phyloP scores from a whole-genome alignment of 2,113 vertebrate species.

The Indicator maculatus region DNA sequence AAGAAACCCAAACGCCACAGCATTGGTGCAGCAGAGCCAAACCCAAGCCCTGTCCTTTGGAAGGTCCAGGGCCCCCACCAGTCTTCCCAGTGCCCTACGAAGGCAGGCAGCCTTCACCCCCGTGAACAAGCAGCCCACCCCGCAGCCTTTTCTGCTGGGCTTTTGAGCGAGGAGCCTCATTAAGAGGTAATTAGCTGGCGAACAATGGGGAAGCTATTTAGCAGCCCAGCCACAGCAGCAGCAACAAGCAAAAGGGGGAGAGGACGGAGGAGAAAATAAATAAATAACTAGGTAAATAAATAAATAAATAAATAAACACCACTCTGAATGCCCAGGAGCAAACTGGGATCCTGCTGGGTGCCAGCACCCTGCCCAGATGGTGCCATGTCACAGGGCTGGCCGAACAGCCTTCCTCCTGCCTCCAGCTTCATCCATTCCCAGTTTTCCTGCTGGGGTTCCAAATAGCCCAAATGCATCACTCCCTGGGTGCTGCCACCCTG shows the following conservation, averaged over 20 bases:
- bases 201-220: slow-evolving; percentile 67
- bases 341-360: neutral
- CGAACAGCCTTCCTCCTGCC: neutral
- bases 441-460: neutral
- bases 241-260: slow-evolving; percentile 32
- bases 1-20: fast-evolving
- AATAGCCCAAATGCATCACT: fast-evolving
- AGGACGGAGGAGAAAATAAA: slow-evolving; percentile 18
- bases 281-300: slow-evolving; percentile 32
- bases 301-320: slow-evolving; percentile 26
- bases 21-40: fast-evolving
- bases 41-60: neutral
- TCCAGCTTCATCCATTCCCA: fast-evolving
- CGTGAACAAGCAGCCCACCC: neutral
- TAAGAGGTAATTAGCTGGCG: slow-evolving; percentile 69
- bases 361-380: neutral
- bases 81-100: neutral
- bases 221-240: slow-evolving; percentile 59
- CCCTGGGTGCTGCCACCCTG: fast-evolving
- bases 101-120: neutral
- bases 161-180: slow-evolving; percentile 58
- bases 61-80: neutral
- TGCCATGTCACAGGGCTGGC: fast-evolving
- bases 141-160: neutral
- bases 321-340: neutral